A percentile compares a stretch with the other conserved stretches of the same genome.
Conservation (phyloP, 2,888 invertebrate genomes). For the Agrotis exclamationis region DNA sequence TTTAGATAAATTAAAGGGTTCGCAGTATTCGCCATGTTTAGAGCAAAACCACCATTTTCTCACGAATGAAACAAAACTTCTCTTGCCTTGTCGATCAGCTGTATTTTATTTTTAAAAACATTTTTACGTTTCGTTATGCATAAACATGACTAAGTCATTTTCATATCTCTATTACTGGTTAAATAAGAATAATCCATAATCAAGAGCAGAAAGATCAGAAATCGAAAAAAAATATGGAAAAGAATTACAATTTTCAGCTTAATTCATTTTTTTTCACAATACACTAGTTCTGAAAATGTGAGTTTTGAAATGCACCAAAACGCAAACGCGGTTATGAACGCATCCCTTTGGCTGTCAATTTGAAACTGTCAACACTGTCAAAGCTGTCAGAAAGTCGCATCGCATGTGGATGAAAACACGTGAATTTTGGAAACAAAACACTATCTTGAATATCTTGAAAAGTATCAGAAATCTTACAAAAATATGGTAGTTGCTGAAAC, state of each 20-base stretch:
- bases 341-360: background rate
- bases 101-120: slow-evolving; percentile 87
- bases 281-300: no score
- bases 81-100: slow-evolving; percentile 83
- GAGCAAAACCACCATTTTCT: slow-evolving; percentile 85
- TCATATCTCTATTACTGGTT: no score
- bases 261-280: no score
- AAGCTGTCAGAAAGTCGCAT: slow-evolving; percentile 23
- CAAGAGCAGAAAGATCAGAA: no score
- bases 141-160: background rate
- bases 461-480: background rate
- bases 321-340: no score
- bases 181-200: no score
- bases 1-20: slow-evolving; percentile 92
- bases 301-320: no score
- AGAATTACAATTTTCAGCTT: no score
- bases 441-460: background rate
- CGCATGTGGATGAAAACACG: slow-evolving; percentile 47
- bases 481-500: slow-evolving; percentile 77
- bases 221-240: no score
- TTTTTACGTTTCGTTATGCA: slow-evolving; percentile 68
- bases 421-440: slow-evolving; percentile 35
- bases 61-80: slow-evolving; percentile 74
- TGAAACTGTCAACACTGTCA: background rate
- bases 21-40: slow-evolving; percentile 88